Conservation (phyloP, 2,888 invertebrate species). For the Drosophila neotestacea region DNA sequence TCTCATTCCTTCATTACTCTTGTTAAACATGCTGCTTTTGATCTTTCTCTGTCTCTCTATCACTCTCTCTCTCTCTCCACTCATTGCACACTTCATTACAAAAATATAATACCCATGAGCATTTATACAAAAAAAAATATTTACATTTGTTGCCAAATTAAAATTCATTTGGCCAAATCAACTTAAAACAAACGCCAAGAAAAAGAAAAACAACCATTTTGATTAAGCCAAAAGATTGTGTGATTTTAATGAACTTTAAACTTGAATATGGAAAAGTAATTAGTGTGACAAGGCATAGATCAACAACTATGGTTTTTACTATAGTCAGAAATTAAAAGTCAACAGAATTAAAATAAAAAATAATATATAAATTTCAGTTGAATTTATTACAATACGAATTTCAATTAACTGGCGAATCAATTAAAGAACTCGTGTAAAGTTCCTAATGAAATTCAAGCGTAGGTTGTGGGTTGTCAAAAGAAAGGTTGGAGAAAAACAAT, state of each 20-base stretch:
- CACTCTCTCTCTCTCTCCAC: too few species aligned
- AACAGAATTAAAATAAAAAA: background rate
- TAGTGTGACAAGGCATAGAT: background rate
- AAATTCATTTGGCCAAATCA: background rate
- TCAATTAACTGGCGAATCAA: constrained; percentile 27
- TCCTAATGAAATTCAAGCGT: constrained; percentile 2
- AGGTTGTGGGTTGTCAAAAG: too few species aligned
- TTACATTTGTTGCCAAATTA: background rate
- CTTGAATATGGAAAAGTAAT: background rate
- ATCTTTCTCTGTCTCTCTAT: background rate
- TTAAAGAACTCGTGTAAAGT: constrained; percentile 1
- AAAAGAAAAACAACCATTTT: background rate
- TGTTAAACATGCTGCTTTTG: background rate
- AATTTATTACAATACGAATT: background rate
- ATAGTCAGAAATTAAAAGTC: background rate
- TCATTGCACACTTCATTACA: too few species aligned
- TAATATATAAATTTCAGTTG: background rate
- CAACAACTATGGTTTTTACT: background rate
- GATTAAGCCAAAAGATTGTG: background rate
- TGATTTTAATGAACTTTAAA: constrained; percentile 5
- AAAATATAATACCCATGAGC: background rate
- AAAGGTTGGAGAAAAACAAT: background rate
- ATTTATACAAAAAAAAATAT: background rate
- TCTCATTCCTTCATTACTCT: background rate
- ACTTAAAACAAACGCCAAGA: background rate